Base-by-base conservation (phyloP, 2,113 vertebrate genomes). In the Salvelinus sp. region DNA sequence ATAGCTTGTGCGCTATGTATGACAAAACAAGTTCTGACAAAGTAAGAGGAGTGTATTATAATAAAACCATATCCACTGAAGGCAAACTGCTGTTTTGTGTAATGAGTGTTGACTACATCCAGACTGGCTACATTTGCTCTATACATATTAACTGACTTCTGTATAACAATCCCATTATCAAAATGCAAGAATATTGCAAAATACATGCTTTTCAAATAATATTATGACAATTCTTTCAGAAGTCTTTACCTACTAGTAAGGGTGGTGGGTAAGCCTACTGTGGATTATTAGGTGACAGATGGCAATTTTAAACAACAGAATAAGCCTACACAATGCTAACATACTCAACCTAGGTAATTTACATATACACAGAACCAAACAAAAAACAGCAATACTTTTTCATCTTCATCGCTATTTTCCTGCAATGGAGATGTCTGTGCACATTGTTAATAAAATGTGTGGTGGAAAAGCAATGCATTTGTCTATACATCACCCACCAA, bases 1-100 rank as follows among this genome's bases (percentile, higher is more conserved):
- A 69, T 5, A 73, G 71, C 76, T 74, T 68, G 76, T 2, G n/a
- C 9, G 78, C 72, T 77, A 80, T 77, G 74, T 82, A 62, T 80
- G 38, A 48, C 76, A 68, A 66, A 73, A n/a, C 12, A 60, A 60
- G 54, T 30, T 73, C 58, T 44, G 18, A 47, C 33, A 25, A 62
- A 78, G 60, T 23, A 77, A 70, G 50, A 64, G 30, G 27, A 47
- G 58, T 47, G 33, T 47, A 68, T 68, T 68, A 5, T 23, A 22
- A 62, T 22, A 62, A 10, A 14, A 20, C 54, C 54, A 57, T 57
- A 62, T 62, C n/a, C n/a, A 22, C 58, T 62, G 20, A 54, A 54
- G 16, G 16, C 48, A 54, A 44, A 10, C 38, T 44, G 38, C 38
- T 12, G 38, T 44, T 44, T 5, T 54, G 12, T 54, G 13, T 10